Percentiles rank a stretch among this genome's conserved stretches.
Evolutionary conservation across 2,113 vertebrate species (phyloP).

Genomic region (Rostratula benghalensis): DNA sequence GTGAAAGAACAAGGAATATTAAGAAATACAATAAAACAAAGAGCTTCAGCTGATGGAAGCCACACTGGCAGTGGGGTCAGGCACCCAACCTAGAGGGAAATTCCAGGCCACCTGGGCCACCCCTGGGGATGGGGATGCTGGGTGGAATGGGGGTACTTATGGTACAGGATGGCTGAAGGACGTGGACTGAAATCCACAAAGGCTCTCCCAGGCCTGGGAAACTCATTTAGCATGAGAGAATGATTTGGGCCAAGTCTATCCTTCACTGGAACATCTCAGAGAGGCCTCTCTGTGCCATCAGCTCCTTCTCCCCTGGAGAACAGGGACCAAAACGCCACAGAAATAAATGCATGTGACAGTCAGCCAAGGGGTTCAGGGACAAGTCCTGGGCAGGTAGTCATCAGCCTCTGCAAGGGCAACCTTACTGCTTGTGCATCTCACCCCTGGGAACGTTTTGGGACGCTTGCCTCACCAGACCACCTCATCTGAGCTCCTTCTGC

Average conservation of each 20-base stretch:
- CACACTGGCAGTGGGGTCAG: accelerated
- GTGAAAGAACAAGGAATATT: neutral
- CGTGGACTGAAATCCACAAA: accelerated
- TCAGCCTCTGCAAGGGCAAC: accelerated
- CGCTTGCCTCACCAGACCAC: neutral
- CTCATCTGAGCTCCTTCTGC: neutral
- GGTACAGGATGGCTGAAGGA: accelerated
- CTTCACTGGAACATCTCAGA: neutral
- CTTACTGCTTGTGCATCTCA: neutral
- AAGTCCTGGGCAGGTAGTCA: neutral
- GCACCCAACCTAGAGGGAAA: neutral
- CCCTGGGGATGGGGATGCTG: neutral
- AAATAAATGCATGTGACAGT: neutral
- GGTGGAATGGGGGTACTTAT: neutral
- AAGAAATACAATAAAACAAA: neutral
- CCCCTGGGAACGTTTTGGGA: neutral
- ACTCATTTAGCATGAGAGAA: neutral
- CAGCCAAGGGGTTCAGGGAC: neutral
- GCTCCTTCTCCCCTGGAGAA: neutral
- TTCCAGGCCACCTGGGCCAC: neutral
- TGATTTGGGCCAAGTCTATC: neutral
- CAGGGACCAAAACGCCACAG: neutral
- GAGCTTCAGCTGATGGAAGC: neutral
- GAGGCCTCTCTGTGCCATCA: neutral
- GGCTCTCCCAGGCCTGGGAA: neutral